Evolutionary conservation across 2,797 vertebrate genomes (phyloP).

Genomic region (Furcifer pardalis): DNA sequence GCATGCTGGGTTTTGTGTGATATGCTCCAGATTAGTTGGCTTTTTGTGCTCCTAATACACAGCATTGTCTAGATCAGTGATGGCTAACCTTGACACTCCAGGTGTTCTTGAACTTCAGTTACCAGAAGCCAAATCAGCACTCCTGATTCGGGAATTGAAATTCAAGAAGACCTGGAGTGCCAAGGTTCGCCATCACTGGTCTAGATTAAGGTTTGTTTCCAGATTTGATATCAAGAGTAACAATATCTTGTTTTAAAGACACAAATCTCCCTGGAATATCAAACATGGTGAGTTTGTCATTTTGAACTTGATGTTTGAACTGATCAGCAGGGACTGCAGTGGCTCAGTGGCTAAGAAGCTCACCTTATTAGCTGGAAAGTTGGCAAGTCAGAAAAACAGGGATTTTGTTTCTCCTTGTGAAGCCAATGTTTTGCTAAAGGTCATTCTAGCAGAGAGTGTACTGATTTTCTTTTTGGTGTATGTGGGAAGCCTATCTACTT

Average conservation of each 20-base stretch:
- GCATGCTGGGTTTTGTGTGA: not conserved
- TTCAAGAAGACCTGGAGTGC: no score
- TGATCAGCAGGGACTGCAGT: no score
- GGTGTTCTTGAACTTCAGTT: no score
- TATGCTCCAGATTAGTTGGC: not conserved
- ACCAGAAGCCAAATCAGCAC: no score
- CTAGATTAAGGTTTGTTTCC: not conserved
- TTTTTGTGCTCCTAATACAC: not conserved
- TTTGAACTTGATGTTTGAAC: not conserved
- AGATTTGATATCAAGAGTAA: not conserved
- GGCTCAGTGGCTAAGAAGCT: no score
- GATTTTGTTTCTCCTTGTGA: not conserved
- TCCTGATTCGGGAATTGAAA: no score
- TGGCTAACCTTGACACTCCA: no score
- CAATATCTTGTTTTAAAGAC: not conserved
- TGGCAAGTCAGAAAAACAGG: no score
- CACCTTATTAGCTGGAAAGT: no score
- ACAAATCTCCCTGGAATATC: not conserved
- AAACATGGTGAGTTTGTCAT: not conserved
- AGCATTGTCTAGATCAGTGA: not conserved
- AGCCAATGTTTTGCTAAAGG: not conserved
- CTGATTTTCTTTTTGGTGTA: not conserved
- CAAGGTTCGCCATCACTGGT: no score
- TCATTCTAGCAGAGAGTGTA: not conserved
- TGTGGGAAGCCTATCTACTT: conserved; percentile 52